Evolutionary conservation across 2,888 invertebrate species (phyloP).

Genomic region (Plebejus melissa): DNA sequence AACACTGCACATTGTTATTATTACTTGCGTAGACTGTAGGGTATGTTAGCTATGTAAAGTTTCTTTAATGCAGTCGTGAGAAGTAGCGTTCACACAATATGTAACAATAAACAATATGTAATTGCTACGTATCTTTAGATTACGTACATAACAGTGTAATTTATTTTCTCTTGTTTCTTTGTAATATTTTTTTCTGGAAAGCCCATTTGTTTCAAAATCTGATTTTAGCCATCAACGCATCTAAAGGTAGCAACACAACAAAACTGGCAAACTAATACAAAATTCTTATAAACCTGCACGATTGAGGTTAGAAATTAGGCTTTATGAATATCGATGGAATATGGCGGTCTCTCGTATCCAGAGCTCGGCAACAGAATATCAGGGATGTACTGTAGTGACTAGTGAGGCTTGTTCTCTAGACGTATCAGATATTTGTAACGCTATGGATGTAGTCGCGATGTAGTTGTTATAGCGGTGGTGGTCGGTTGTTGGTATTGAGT

Average conservation of each 20-base stretch:
- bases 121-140: not conserved
- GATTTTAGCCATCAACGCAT: too few relatives aligned
- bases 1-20: not conserved
- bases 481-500: conserved; percentile 27
- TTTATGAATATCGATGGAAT: not conserved
- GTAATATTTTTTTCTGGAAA: not conserved
- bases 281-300: too few relatives aligned
- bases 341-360: conserved; percentile 24
- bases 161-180: not conserved
- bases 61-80: not conserved
- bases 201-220: not conserved
- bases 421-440: conserved; percentile 68
- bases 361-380: conserved; percentile 48
- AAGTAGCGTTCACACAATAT: conserved; percentile 17
- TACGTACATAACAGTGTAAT: not conserved
- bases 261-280: too few relatives aligned
- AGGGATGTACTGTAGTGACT: conserved; percentile 64
- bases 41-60: not conserved
- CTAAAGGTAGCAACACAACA: too few relatives aligned
- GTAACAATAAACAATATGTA: conserved; percentile 28
- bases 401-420: conserved; percentile 59
- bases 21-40: not conserved
- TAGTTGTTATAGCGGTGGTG: conserved; percentile 32
- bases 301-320: not conserved
- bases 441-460: conserved; percentile 54